A percentile compares a stretch with the other conserved stretches of the same genome.
These are phyloP conservation scores for Kryptolebias ocellatus DNA, from an alignment of 2,797 vertebrate species.

Conservation along the genomic window DNA sequence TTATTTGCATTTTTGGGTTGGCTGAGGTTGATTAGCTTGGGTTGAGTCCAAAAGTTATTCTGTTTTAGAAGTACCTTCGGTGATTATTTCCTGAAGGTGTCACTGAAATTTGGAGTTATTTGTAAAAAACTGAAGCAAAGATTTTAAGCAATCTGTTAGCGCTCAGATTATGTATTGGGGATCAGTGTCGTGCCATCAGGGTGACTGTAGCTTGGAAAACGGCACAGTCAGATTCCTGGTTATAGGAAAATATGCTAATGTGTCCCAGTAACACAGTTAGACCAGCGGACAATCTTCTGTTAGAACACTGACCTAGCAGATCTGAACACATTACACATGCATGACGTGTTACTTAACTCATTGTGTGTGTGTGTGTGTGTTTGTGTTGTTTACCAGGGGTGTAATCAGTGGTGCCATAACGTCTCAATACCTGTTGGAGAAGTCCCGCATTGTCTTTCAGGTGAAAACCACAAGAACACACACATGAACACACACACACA, in stretches of 20 bases:
- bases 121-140: too few species aligned
- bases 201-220: neutral
- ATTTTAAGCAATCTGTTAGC: too few species aligned
- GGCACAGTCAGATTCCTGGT: slow-evolving; percentile 8
- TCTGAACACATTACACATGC: slow-evolving; percentile 58
- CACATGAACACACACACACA: slow-evolving; percentile 15
- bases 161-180: too few species aligned
- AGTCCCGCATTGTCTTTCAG: slow-evolving; percentile 96
- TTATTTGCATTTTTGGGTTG: neutral
- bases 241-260: slow-evolving; percentile 25
- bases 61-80: too few species aligned
- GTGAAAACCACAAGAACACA: slow-evolving; percentile 71
- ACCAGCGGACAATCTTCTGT: slow-evolving; percentile 42
- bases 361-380: slow-evolving; percentile 20
- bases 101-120: too few species aligned
- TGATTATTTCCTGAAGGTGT: too few species aligned
- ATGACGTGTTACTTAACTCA: slow-evolving; percentile 74
- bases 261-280: slow-evolving; percentile 51
- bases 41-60: too few species aligned
- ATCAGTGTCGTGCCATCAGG: too few species aligned
- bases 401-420: slow-evolving; percentile 97
- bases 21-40: neutral
- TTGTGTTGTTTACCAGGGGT: slow-evolving; percentile 77
- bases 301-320: slow-evolving; percentile 44
- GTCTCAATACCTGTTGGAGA: slow-evolving; percentile 97